These are phyloP conservation scores for Piscicola geometra DNA, from an alignment of 2,888 invertebrate genomes.

Conservation along the genomic window DNA sequence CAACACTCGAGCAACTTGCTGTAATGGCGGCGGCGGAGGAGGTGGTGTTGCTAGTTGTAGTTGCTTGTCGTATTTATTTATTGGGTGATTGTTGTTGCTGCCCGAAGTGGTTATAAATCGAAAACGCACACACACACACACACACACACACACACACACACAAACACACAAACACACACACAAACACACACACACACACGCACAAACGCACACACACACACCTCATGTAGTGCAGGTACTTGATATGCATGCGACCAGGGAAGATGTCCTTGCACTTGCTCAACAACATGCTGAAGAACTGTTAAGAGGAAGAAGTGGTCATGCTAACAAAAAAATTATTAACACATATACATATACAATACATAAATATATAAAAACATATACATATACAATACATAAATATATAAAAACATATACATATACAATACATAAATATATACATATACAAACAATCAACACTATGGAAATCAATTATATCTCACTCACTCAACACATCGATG, in stretches of 20 bases:
- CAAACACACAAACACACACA: too few relatives aligned
- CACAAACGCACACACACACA: too few relatives aligned
- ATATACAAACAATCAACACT: background rate
- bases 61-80: too few relatives aligned
- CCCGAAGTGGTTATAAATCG: too few relatives aligned
- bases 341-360: background rate
- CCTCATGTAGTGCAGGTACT: slow-evolving; percentile 12
- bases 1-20: slow-evolving; percentile 59
- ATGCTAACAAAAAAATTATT: too few relatives aligned
- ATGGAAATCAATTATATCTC: too few relatives aligned
- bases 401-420: background rate
- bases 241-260: slow-evolving; percentile 11
- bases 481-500: too few relatives aligned
- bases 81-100: too few relatives aligned
- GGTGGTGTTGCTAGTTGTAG: background rate
- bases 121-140: too few relatives aligned
- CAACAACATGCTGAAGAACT: slow-evolving; percentile 12
- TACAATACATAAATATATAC: background rate
- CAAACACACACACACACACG: too few relatives aligned
- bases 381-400: background rate
- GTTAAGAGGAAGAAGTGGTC: too few relatives aligned
- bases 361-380: background rate
- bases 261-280: slow-evolving; percentile 18
- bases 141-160: too few relatives aligned
- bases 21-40: slow-evolving; percentile 49